A percentile compares a stretch with the other conserved stretches of the same genome.
These are phyloP conservation scores for Lasioglossum figueresi DNA, from an alignment of 2,888 invertebrate genomes.

Conservation along the genomic window DNA sequence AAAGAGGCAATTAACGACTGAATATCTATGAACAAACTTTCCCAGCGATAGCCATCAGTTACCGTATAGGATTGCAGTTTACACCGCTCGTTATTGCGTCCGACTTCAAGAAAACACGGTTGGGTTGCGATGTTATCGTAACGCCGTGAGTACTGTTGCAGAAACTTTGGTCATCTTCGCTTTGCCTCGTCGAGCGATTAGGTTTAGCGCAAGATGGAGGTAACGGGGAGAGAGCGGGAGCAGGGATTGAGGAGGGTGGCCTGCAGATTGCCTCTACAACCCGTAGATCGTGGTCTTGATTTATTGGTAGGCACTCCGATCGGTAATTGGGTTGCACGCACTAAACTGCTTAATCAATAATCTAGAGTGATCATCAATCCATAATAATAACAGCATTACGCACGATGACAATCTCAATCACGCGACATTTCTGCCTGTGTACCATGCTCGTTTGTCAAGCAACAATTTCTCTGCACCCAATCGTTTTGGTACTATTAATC, in stretches of 20 bases:
- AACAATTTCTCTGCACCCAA: not conserved
- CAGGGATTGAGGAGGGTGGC: slow-evolving; percentile 24
- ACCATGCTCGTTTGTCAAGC: not conserved
- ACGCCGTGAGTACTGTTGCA: slow-evolving; percentile 57
- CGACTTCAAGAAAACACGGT: slow-evolving; percentile 56
- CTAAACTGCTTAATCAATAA: slow-evolving; percentile 64
- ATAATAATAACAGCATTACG: slow-evolving; percentile 54
- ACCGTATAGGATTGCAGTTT: slow-evolving; percentile 55
- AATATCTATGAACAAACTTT: slow-evolving; percentile 56
- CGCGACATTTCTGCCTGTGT: not conserved
- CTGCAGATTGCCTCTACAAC: slow-evolving; percentile 62
- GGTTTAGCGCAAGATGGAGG: slow-evolving; percentile 48
- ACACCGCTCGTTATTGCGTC: slow-evolving; percentile 53
- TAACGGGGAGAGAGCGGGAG: not conserved
- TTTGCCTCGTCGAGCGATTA: slow-evolving; percentile 54
- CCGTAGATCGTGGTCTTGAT: slow-evolving; percentile 59
- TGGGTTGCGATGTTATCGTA: slow-evolving; percentile 55
- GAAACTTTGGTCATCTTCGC: slow-evolving; percentile 70
- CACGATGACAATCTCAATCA: slow-evolving; percentile 26
- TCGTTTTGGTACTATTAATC: not conserved
- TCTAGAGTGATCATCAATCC: slow-evolving; percentile 60
- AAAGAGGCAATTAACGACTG: slow-evolving; percentile 59
- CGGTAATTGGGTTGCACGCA: slow-evolving; percentile 64
- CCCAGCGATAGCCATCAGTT: slow-evolving; percentile 52
- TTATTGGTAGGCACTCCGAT: slow-evolving; percentile 63